Percentiles rank a stretch among this genome's conserved stretches.
Conservation (phyloP, 2,797 vertebrate species). For the Xyrichtys novacula region DNA sequence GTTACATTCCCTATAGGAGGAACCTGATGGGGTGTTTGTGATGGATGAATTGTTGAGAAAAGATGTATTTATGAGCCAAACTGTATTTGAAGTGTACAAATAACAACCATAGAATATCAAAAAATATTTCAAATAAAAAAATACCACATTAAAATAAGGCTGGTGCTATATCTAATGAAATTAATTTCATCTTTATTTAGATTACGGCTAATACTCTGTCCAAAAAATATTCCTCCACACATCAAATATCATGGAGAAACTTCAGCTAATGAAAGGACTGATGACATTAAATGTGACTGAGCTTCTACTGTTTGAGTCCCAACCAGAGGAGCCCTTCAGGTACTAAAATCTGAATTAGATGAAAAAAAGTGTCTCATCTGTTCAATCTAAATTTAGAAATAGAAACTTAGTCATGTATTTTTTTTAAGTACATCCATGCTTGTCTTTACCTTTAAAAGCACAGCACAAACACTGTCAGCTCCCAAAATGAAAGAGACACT, state of each 20-base stretch:
- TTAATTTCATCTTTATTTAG: no score
- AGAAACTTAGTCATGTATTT: not conserved
- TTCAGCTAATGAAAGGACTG: constrained; percentile 1
- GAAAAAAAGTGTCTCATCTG: not conserved
- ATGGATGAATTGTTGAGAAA: no score
- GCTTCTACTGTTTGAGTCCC: constrained; percentile 4
- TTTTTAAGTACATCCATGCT: not conserved
- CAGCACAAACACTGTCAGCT: not conserved
- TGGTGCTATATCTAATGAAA: not conserved
- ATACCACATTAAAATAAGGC: no score
- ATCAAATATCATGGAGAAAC: constrained; percentile 10
- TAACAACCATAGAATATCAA: no score
- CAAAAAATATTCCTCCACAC: not conserved
- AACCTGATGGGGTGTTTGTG: no score
- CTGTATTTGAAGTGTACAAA: no score
- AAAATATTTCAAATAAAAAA: no score
- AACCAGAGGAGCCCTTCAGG: not conserved
- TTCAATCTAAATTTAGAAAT: not conserved
- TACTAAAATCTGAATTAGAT: not conserved
- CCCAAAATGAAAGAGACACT: constrained; percentile 25
- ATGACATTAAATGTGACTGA: constrained; percentile 28
- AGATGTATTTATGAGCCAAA: no score
- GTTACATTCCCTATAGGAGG: no score
- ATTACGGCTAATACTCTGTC: not conserved
- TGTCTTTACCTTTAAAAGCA: constrained; percentile 1